Evolutionary conservation across 2,888 invertebrate genomes (phyloP).

Genomic region (Macaria notata): DNA sequence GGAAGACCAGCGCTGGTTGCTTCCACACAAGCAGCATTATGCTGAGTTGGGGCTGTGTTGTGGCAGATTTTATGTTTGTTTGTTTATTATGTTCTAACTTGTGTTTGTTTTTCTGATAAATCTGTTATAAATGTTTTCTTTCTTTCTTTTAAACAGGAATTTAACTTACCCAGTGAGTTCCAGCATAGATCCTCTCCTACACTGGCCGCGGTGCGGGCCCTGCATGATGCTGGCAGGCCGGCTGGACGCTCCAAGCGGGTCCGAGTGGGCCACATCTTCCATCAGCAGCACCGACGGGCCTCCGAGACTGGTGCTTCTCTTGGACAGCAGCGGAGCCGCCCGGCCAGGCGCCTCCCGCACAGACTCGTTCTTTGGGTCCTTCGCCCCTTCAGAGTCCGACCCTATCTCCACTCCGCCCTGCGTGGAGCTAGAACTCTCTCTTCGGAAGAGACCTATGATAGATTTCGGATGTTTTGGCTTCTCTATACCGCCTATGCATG

Average conservation of each 20-base stretch:
- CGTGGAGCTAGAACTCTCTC: slow-evolving; percentile 90
- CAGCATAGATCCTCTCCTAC: slow-evolving; percentile 90
- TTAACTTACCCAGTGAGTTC: slow-evolving; percentile 87
- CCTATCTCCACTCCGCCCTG: slow-evolving; percentile 78
- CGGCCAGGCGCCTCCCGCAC: slow-evolving; percentile 62
- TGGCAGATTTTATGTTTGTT: no score
- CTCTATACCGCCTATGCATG: slow-evolving; percentile 88
- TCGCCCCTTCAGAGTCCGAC: slow-evolving; percentile 81
- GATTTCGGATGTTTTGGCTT: slow-evolving; percentile 92
- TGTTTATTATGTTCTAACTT: no score
- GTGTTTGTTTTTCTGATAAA: no score
- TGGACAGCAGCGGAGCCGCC: slow-evolving; percentile 66
- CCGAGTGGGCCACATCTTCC: slow-evolving; percentile 83
- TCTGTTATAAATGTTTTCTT: no score
- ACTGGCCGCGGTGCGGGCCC: slow-evolving; percentile 84
- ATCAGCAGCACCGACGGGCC: slow-evolving; percentile 82
- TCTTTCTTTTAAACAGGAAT: no score
- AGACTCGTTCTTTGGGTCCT: slow-evolving; percentile 63
- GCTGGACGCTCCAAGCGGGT: slow-evolving; percentile 84
- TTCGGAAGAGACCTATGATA: slow-evolving; percentile 93
- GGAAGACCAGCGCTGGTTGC: no score
- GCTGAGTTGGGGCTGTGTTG: no score
- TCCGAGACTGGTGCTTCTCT: slow-evolving; percentile 73
- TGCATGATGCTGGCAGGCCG: slow-evolving; percentile 83
- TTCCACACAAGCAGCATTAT: no score